A percentile compares a stretch with the other conserved stretches of the same genome.
Evolutionary conservation across 1,140 invertebrate genomes (phyloP).

Genomic region (Bilobella aurantiaca): DNA sequence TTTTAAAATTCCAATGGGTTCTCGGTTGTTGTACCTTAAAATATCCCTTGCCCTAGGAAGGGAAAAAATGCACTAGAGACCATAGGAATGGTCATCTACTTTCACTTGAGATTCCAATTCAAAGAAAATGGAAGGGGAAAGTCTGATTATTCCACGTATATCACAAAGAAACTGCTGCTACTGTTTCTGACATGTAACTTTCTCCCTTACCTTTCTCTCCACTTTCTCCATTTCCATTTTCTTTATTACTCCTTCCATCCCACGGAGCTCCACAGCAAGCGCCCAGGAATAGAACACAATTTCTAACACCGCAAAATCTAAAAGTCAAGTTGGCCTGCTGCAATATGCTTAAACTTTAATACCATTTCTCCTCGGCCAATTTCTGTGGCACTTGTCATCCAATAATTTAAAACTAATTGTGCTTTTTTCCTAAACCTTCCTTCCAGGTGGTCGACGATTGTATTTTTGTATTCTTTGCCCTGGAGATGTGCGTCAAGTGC

Average conservation of each 20-base stretch:
- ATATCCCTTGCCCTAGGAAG: not conserved
- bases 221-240: not conserved
- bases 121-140: not conserved
- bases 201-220: not conserved
- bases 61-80: not conserved
- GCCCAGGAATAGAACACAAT: no score
- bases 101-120: not conserved
- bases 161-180: not conserved
- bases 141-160: not conserved
- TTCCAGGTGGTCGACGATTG: conserved; percentile 90
- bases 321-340: no score
- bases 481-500: conserved; percentile 97
- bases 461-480: conserved; percentile 94
- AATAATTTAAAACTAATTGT: no score
- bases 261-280: not conserved
- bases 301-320: no score
- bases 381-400: no score
- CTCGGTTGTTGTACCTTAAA: no score
- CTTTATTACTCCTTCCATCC: not conserved
- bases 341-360: no score
- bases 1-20: no score
- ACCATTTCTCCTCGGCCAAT: no score
- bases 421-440: no score
- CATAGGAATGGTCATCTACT: not conserved
- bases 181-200: conserved; percentile 1